Evolutionary conservation across 2,888 invertebrate genomes (phyloP), one percentile per base, ranked within the genome.

Genomic region (Pammene aurita): DNA sequence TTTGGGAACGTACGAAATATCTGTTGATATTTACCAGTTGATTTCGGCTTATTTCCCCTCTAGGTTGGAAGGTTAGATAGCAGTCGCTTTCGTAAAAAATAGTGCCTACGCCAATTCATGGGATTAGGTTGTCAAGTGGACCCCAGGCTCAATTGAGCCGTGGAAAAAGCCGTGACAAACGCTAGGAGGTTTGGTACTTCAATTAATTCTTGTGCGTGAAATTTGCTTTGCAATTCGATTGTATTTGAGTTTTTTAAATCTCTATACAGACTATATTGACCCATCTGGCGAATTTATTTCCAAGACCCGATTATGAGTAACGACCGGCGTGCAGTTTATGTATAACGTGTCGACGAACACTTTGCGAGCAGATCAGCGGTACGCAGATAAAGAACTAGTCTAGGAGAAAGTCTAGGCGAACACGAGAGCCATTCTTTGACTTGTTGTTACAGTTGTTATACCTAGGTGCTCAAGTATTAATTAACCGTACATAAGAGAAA

Each of bases 311-410:
- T 48, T 48, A 46, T 14, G 14, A 48, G 16, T 48, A 48, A 48
- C 16, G 16, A 14, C 16, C 48, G 14, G 46, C 46, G 16, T 48
- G 48, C 16, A 48, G 14, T 48, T 48, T 48, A 48, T 48, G 48
- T 18, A 10, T 48, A 16, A 48, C 48, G 16, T 48, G 48, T 48
- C 48, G 48, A 48, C 48, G 10, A 14, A 14, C 16, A 48, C 16
- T 38, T 48, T 18, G 48, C 48, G 1, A 18, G 48, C 48, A 48
- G 48, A 48, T 48, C 48, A 48, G 48, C 48, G 48, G 48, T 14
- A 16, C 16, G 14, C 16, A 18, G 48, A 48, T 48, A 48, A 48
- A 48, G 48, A 48, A 48, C 48, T 9, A 9, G 48, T 48, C 9
- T 10, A 1, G 10, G 48, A 48, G 48, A 48, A 48, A 48, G 48